Base-by-base conservation (phyloP, 2,113 vertebrate genomes). In the Apus apus region DNA sequence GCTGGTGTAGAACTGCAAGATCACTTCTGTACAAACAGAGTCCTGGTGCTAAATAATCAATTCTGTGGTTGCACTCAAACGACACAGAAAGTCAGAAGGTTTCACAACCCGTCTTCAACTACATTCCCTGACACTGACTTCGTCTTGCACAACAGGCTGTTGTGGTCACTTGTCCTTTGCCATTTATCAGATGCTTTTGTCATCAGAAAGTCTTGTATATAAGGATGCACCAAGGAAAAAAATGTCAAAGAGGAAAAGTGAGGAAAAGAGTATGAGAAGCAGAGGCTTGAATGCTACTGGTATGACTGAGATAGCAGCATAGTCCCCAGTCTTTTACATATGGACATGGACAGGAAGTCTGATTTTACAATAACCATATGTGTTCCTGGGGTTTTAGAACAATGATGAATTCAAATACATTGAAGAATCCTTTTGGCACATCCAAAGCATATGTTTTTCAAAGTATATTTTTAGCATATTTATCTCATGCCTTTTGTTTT, bases 211-310 rank as follows among this genome's bases (percentile, higher is more conserved):
- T 29, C 34, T 75, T 75, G 45, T 13, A 25, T 50, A 40, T 27
- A 20, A 76, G 26, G 27, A 61, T 36, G 9, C 3, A 72, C 4
- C 21, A 53, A 19, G 17, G 0, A 12, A 68, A 95, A 61, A 1
- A 1, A 1, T 36, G 11, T 38, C 0, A 0, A 87, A 72, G 18
- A 85, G 12, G 15, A 32, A 56, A 8, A 75, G n/a, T 8, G 4
- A 50, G 16, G 6, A 43, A 13, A 68, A 66, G 30, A 48, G 26
- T 3, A 38, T 8, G 15, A 83, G 50, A 71, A 70, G 29, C 11
- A 72, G 58, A 54, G 72, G 29, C 4, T 80, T 66, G 5, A 27
- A 50, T 26, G 12, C 23, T 50, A 5, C 67, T 70, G 27, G 5
- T 54, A 36, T 1, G 2, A 11, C 46, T 94, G 58, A 62, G 11